Evolutionary conservation across 1,140 invertebrate genomes (phyloP).

Genomic region (Sycobia sp.): DNA sequence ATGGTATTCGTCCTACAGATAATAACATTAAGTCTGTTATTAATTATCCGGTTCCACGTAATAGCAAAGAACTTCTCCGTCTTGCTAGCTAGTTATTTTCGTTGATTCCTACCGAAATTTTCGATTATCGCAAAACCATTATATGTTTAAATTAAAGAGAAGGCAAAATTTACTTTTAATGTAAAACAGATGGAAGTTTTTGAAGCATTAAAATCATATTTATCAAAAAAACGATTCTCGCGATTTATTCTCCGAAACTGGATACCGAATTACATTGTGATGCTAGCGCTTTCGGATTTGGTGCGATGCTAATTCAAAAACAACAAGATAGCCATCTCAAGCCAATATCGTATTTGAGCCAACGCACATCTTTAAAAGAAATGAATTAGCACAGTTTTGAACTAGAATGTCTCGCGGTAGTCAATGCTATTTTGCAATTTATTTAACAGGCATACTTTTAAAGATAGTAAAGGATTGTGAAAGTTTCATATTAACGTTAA

Average conservation of each 20-base stretch:
- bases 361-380: not conserved
- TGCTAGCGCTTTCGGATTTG: not conserved
- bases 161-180: too few species aligned
- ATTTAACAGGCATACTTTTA: constrained; percentile 38
- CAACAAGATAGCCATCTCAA: not conserved
- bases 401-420: too few species aligned
- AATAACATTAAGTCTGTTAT: too few species aligned
- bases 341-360: not conserved
- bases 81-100: not conserved
- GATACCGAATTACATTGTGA: too few species aligned
- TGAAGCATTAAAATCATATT: too few species aligned
- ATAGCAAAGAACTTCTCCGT: not conserved
- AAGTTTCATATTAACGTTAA: constrained; percentile 5
- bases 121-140: not conserved
- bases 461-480: too few species aligned
- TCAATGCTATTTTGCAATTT: constrained; percentile 32
- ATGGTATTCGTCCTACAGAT: too few species aligned
- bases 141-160: not conserved
- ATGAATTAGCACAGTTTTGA: not conserved
- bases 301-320: not conserved
- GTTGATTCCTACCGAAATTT: not conserved
- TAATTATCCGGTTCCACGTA: not conserved
- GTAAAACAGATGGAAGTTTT: too few species aligned
- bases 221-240: not conserved
- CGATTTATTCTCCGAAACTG: too few species aligned